Conservation (phyloP, 2,113 vertebrate species). For the Rhagologus leucostigma region DNA sequence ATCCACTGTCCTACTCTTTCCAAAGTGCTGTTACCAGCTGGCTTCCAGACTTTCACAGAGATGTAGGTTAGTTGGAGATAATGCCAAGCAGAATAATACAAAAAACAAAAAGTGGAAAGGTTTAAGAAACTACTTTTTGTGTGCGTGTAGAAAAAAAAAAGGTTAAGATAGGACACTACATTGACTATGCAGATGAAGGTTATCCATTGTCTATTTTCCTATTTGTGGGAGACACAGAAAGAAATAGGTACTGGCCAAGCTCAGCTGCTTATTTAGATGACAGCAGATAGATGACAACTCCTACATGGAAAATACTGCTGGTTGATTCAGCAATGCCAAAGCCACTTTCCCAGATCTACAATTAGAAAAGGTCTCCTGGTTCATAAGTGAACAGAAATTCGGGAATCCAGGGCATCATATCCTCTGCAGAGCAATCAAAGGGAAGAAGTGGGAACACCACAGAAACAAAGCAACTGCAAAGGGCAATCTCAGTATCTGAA, state of each 20-base stretch:
- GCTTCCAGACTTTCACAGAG: not conserved
- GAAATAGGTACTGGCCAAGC: not conserved
- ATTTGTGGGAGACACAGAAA: not conserved
- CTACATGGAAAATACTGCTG: constrained; percentile 15
- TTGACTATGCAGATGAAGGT: not conserved
- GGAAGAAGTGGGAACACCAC: not conserved
- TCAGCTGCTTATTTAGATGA: constrained; percentile 1
- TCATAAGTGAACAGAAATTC: not conserved
- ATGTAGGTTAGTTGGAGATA: not conserved
- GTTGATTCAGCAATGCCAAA: constrained; percentile 10
- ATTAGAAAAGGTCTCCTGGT: not conserved
- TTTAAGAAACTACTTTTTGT: not conserved
- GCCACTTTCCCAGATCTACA: not conserved
- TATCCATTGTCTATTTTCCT: not conserved
- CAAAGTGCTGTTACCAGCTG: not conserved
- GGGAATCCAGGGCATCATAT: not conserved
- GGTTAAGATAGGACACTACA: not conserved
- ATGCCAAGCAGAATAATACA: not conserved
- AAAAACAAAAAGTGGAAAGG: not conserved
- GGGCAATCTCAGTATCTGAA: not conserved
- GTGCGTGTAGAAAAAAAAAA: not conserved
- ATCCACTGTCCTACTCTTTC: not conserved
- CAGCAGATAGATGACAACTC: not conserved
- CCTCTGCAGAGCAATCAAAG: not conserved
- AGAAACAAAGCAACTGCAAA: not conserved